Percentiles rank a stretch among this genome's conserved stretches.
Evolutionary conservation across 2,113 vertebrate genomes (phyloP).

Genomic region (Galeopterus variegatus): DNA sequence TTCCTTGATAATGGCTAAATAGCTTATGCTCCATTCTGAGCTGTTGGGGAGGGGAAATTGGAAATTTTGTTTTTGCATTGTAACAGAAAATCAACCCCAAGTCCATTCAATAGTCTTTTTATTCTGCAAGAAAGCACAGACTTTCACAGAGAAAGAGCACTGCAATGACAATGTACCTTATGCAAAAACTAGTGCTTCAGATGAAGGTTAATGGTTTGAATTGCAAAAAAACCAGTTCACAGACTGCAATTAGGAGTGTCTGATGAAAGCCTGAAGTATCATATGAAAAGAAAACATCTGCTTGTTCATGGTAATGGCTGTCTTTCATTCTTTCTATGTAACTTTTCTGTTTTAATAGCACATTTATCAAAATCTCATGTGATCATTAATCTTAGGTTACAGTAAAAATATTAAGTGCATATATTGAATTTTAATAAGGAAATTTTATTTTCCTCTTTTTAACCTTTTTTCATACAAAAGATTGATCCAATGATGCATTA

Average conservation of each 20-base stretch:
- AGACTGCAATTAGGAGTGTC: constrained; percentile 78
- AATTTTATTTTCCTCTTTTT: not conserved
- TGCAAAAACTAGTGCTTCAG: constrained; percentile 76
- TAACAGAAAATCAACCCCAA: not conserved
- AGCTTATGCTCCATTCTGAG: constrained; percentile 8
- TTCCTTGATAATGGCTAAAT: constrained; percentile 75
- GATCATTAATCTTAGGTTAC: constrained; percentile 61
- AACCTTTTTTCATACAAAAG: constrained; percentile 37
- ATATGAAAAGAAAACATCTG: constrained; percentile 84
- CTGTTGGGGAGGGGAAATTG: not conserved
- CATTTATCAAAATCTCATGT: constrained; percentile 63
- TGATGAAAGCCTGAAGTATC: constrained; percentile 74
- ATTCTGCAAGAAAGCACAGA: not conserved
- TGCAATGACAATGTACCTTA: constrained; percentile 74
- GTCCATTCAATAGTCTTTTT: constrained; percentile 42
- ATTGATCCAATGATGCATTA: not conserved
- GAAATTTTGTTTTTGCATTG: constrained; percentile 1
- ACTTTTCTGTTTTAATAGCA: constrained; percentile 61
- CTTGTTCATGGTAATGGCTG: constrained; percentile 63
- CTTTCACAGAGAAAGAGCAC: constrained; percentile 62
- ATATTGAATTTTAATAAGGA: constrained; percentile 57
- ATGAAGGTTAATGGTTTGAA: constrained; percentile 84
- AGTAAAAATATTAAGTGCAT: constrained; percentile 66
- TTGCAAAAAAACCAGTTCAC: constrained; percentile 62
- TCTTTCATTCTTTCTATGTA: constrained; percentile 52